Conservation (phyloP, 2,113 vertebrate species). For the Indicator indicator region DNA sequence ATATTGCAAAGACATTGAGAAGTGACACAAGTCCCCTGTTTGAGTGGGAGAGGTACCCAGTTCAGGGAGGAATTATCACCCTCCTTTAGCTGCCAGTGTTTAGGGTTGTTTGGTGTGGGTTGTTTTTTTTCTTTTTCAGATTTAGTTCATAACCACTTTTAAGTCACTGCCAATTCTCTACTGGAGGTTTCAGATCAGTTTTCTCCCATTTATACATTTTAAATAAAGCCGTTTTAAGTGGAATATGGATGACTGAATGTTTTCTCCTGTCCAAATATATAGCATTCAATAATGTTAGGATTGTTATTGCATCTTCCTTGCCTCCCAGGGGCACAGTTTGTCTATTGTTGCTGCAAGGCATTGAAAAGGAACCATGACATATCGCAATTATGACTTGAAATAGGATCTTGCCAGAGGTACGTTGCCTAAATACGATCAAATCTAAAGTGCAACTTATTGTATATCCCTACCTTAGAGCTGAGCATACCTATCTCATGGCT, state of each 20-base stretch:
- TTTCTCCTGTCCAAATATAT: conserved; percentile 49
- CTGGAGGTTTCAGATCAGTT: background rate
- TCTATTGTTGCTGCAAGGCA: conserved; percentile 46
- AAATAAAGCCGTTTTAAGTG: conserved; percentile 28
- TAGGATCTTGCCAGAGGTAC: conserved; percentile 34
- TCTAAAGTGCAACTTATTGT: background rate
- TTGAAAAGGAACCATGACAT: conserved; percentile 34
- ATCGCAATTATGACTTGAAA: conserved; percentile 55
- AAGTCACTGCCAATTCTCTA: conserved; percentile 13
- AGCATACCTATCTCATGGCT: background rate
- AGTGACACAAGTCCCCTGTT: background rate
- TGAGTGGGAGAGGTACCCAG: background rate
- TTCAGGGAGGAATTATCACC: background rate
- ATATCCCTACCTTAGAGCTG: background rate
- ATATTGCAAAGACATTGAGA: conserved; percentile 28
- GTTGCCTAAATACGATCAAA: conserved; percentile 46
- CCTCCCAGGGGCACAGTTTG: conserved; percentile 48
- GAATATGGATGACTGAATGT: conserved; percentile 44
- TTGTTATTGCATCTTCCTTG: conserved; percentile 41
- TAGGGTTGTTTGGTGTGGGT: no score
- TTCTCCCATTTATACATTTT: conserved; percentile 28
- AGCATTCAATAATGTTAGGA: conserved; percentile 15
- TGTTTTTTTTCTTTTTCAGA: background rate
- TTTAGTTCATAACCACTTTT: conserved; percentile 25
- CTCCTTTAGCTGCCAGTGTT: background rate